These are phyloP conservation scores for Vulpes lagopus DNA, from an alignment of 2,113 vertebrate genomes.

Conservation along the genomic window DNA sequence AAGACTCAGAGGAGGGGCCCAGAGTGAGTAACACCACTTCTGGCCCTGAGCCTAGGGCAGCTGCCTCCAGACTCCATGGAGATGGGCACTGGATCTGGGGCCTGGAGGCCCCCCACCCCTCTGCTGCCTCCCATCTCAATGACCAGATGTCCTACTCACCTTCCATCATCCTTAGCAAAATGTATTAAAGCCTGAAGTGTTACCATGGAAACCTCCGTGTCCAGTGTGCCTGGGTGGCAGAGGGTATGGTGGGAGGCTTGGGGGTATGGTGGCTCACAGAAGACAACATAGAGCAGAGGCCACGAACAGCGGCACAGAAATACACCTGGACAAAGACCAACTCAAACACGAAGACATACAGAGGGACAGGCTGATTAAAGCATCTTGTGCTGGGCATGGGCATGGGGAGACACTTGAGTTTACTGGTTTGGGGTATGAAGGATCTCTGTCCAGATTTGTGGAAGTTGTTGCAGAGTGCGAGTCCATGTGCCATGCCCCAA, in stretches of 20 bases:
- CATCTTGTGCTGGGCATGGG: not conserved
- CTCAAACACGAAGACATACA: not conserved
- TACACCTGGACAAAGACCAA: not conserved
- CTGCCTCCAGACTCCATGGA: slow-evolving; percentile 48
- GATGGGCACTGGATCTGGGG: slow-evolving; percentile 24
- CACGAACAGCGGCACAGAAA: not conserved
- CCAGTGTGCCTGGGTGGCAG: not conserved
- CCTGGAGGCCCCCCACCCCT: not conserved
- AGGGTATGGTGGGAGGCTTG: not conserved
- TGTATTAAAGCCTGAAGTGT: slow-evolving; percentile 80
- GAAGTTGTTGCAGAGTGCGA: not conserved
- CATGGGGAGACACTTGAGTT: not conserved
- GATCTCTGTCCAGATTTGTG: not conserved
- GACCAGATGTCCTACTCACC: slow-evolving; percentile 57
- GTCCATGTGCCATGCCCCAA: not conserved
- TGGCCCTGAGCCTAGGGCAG: slow-evolving; percentile 5
- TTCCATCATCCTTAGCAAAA: slow-evolving; percentile 73
- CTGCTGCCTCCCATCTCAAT: slow-evolving; percentile 35
- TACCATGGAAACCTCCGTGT: slow-evolving; percentile 69
- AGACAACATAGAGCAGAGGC: not conserved
- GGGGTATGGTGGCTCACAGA: not conserved
- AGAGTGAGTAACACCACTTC: not conserved
- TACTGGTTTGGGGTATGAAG: not conserved
- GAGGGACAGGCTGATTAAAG: not conserved
- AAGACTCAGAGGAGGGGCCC: slow-evolving; percentile 15